These are phyloP conservation scores for Siphlonurus alternatus DNA, from an alignment of 2,888 invertebrate species.

Conservation along the genomic window DNA sequence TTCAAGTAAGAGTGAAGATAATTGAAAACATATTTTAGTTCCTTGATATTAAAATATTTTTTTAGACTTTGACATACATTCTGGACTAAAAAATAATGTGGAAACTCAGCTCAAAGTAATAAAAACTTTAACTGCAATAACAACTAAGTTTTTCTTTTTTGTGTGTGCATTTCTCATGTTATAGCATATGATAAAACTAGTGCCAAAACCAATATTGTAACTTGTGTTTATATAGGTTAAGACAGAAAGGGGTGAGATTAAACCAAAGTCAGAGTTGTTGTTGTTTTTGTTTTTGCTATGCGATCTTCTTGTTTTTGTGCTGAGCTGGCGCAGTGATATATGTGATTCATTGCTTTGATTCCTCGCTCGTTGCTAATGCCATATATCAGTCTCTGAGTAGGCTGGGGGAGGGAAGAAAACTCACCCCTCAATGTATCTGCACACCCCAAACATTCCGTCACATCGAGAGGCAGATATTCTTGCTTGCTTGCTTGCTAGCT, in stretches of 20 bases:
- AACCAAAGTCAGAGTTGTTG: background rate
- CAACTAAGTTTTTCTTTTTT: too few relatives aligned
- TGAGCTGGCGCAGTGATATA: background rate
- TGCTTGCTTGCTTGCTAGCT: too few relatives aligned
- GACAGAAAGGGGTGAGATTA: background rate
- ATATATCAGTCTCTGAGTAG: background rate
- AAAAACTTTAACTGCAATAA: too few relatives aligned
- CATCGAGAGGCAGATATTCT: background rate
- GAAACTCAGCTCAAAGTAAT: too few relatives aligned
- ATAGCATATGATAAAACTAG: too few relatives aligned
- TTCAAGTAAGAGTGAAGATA: too few relatives aligned
- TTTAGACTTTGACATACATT: too few relatives aligned
- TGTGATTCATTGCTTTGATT: background rate
- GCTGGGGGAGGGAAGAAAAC: background rate
- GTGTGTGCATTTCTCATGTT: too few relatives aligned
- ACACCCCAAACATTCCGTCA: background rate
- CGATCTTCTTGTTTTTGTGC: background rate
- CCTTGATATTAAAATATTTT: too few relatives aligned
- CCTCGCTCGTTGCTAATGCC: background rate
- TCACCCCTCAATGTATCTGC: background rate
- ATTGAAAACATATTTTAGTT: too few relatives aligned
- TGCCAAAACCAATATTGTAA: background rate
- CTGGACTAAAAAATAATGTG: too few relatives aligned
- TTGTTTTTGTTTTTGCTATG: background rate
- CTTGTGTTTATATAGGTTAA: background rate